A percentile compares a stretch with the other conserved stretches of the same genome.
These are phyloP conservation scores for Bimastos eiseni DNA, from an alignment of 2,888 invertebrate genomes.

Conservation along the genomic window DNA sequence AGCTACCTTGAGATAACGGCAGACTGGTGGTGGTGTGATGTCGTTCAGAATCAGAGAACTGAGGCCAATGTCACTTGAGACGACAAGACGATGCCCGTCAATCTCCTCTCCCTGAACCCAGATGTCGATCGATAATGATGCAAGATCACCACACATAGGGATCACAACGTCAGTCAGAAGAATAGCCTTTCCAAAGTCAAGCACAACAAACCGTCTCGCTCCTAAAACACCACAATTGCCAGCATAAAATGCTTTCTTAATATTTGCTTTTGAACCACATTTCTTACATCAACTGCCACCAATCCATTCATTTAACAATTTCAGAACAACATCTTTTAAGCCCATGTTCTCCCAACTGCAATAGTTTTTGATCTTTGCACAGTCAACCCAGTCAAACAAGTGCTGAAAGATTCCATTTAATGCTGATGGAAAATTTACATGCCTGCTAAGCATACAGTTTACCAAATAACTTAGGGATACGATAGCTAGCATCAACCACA, in stretches of 20 bases:
- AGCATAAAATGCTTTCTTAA: neutral
- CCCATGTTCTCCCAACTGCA: too few relatives aligned
- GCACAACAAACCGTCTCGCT: constrained; percentile 84
- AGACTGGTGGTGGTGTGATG: constrained; percentile 85
- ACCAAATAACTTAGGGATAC: neutral
- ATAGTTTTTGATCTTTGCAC: too few relatives aligned
- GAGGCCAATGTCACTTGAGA: constrained; percentile 83
- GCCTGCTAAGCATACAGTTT: neutral
- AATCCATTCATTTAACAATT: neutral
- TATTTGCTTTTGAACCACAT: neutral
- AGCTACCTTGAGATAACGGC: constrained; percentile 81
- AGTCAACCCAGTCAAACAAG: too few relatives aligned
- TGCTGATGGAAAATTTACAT: neutral
- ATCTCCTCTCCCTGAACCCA: constrained; percentile 85
- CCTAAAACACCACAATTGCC: constrained; percentile 60
- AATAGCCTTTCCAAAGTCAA: constrained; percentile 86
- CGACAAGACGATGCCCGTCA: constrained; percentile 81
- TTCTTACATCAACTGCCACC: neutral
- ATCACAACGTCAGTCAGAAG: constrained; percentile 78
- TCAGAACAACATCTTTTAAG: too few relatives aligned
- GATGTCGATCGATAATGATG: constrained; percentile 84
- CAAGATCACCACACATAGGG: constrained; percentile 65
- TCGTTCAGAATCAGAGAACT: constrained; percentile 84
- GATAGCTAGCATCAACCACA: neutral
- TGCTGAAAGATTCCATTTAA: neutral